Base-by-base conservation (phyloP, 2,888 invertebrate genomes). In the Diplolepis rosae region DNA sequence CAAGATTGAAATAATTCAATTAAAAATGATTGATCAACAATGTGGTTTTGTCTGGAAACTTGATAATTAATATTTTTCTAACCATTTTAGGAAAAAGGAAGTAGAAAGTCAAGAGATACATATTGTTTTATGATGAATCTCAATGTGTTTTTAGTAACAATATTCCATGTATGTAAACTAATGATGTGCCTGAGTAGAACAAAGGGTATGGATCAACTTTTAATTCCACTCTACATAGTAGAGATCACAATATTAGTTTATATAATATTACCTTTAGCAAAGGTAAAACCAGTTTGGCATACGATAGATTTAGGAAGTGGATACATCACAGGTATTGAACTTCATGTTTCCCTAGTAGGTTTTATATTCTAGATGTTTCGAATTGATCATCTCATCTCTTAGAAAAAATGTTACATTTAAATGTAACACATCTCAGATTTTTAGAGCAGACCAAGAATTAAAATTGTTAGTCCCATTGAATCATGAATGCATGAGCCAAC, bases 401-500 rank as follows among this genome's bases (percentile, higher is more conserved):
- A 15, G 1, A 4, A 61, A 61, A 27, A 61, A 24, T 39, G 35
- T 24, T 13, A 27, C 13, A 42, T 3, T 24, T 61, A 35, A n/a
- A 18, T 48, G 11, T 22, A 22, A 48, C 48, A 48, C 4, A 1
- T 48, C 22, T 48, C 48, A 48, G 22, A 22, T 22, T 4, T 22
- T 18, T 18, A 22, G 27, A 28, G 52, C 27, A 52, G n/a, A 28
- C 6, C 1, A 30, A 28, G 24, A 13, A 13, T 35, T 24, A 22
- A 1, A 13, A 24, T 61, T 61, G 56, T 3, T 32, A 35, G 11
- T 48, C 48, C 48, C 56, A 56, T 56, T 18, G 32, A 56, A 13
- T 61, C 35, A 61, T 35, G 24, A 61, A 61, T 61, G 61, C 61
- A 61, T 61, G 61, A 61, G 61, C 61, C 39, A 35, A 48, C 48